Evolutionary conservation across 2,888 invertebrate species (phyloP), one percentile per base, ranked within the genome.

Genomic region (Nomada goodeniana): DNA sequence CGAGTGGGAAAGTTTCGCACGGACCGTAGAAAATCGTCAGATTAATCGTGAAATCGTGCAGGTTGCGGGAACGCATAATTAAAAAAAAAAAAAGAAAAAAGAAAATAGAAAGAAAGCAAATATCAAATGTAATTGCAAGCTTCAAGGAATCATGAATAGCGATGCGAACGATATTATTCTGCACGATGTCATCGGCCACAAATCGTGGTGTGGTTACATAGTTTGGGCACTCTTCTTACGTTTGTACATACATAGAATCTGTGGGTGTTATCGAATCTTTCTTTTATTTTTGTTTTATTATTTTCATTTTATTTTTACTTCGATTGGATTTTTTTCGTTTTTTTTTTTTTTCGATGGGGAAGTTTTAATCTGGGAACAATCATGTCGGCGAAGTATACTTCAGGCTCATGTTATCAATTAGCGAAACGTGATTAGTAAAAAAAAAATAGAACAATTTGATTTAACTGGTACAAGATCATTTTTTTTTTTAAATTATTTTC

Each of bases 231-330:
- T 88, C 76, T 86, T 88, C 71, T 83, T 84, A 88, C 78, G 78
- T 88, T 80, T 87, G 89, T 87, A 87, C 73, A 88, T 87, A 87
- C 84, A 86, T 86, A 87, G 82, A 86, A 83, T 74, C 80, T 80
- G 61, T 87, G 88, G 88, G 86, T 83, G 71, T 76, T 80, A 79
- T 69, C 67, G 76, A 76, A 87, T 88, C 86, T 86, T 75, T 86
- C 89, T 89, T 84, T 63, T 67, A 70, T 52, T 68, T 79, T 36
- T 36, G 7, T 36, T 36, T 36, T 7, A 36, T 36, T 36, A 36
- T 36, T 36, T 36, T 36, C 36, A 36, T 47, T 71, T 23, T 36
- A 52, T 61, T 59, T 67, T 9, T 7, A 52, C 5, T 57, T 52
- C 59, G 23, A 2, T 47, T 61, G n/a, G 47, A 64, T 53, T 68